Percentiles rank a stretch among this genome's conserved stretches.
Evolutionary conservation across 2,888 invertebrate genomes (phyloP).

Genomic region (Melinaea marsaeus): DNA sequence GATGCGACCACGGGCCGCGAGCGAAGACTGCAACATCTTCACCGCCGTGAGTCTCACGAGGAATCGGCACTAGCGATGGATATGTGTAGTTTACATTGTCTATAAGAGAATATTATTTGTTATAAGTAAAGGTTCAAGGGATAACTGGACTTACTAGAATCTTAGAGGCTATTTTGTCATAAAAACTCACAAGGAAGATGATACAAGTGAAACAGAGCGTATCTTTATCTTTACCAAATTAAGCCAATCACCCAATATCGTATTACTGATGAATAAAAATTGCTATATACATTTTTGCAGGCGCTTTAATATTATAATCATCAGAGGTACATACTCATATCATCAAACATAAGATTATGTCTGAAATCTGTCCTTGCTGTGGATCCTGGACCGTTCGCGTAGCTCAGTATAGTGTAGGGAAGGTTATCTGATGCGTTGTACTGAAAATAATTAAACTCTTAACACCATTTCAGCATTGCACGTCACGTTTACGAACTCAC

Average conservation of each 20-base stretch:
- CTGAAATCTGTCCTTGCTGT: slow-evolving; percentile 42
- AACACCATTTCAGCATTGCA: slow-evolving; percentile 1
- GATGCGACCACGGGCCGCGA: slow-evolving; percentile 86
- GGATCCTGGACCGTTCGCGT: slow-evolving; percentile 86
- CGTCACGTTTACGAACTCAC: not conserved
- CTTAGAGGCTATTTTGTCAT: no score
- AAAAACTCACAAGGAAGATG: no score
- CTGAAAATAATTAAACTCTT: slow-evolving; percentile 39
- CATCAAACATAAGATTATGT: slow-evolving; percentile 51
- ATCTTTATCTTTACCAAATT: no score
- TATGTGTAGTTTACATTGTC: slow-evolving; percentile 69
- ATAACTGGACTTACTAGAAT: no score
- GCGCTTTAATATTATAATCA: no score
- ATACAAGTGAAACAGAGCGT: no score
- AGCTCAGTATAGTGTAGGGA: slow-evolving; percentile 83
- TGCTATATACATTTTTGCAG: not conserved
- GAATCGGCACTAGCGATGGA: slow-evolving; percentile 80
- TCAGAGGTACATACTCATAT: slow-evolving; percentile 50
- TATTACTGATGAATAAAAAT: not conserved
- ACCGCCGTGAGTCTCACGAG: slow-evolving; percentile 84
- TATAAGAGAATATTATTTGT: slow-evolving; percentile 42
- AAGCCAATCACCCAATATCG: not conserved
- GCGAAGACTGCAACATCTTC: slow-evolving; percentile 90
- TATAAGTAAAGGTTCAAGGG: not conserved
- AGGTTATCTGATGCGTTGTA: slow-evolving; percentile 71